Conservation (phyloP, 2,113 vertebrate species). For the Toxotes jaculatrix region DNA sequence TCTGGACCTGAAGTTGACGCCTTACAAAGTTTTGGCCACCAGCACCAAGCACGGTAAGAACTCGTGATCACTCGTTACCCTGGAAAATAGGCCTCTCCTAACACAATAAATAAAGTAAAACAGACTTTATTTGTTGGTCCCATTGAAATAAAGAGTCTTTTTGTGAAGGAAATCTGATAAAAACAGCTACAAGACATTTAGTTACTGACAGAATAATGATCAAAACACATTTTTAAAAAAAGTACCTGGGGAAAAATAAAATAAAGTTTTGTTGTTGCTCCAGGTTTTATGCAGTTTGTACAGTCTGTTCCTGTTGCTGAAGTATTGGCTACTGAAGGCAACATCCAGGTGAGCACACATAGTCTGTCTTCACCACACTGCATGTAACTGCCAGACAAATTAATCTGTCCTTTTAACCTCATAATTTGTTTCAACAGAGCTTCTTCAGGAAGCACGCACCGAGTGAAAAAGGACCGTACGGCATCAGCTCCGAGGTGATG, state of each 20-base stretch:
- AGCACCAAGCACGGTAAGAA: slow-evolving; percentile 96
- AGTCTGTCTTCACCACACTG: neutral
- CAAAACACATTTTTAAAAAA: neutral
- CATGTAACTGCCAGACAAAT: neutral
- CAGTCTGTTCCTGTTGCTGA: slow-evolving; percentile 98
- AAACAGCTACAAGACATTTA: neutral
- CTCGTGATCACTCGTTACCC: neutral
- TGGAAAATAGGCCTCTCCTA: neutral
- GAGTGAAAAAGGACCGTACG: slow-evolving; percentile 95
- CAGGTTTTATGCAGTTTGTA: slow-evolving; percentile 99
- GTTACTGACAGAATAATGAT: neutral
- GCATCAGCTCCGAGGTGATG: slow-evolving; percentile 98
- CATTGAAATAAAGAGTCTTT: neutral
- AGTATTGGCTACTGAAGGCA: slow-evolving; percentile 96
- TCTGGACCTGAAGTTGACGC: slow-evolving; percentile 96
- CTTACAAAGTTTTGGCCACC: slow-evolving; percentile 97
- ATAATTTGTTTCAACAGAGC: slow-evolving; percentile 83
- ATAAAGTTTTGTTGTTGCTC: neutral
- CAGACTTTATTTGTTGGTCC: neutral
- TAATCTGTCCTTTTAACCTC: neutral
- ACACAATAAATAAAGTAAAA: neutral
- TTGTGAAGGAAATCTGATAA: neutral
- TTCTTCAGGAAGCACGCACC: slow-evolving; percentile 97
- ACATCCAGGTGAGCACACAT: slow-evolving; percentile 90
- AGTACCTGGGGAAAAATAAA: neutral